Conservation (phyloP, 2,797 vertebrate genomes). For the Myotis daubentonii region DNA sequence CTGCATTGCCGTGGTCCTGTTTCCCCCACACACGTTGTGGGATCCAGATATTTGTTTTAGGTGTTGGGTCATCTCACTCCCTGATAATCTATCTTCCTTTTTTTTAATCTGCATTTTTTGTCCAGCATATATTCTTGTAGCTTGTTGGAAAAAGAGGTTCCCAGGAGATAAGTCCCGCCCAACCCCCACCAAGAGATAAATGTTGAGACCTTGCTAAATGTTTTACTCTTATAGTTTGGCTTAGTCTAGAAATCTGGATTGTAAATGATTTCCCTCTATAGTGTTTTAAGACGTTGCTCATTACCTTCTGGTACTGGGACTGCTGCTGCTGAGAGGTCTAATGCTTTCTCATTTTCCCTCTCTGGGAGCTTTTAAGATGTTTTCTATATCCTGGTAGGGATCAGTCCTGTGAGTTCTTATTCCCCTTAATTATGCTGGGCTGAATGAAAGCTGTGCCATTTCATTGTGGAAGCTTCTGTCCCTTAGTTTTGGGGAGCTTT, state of each 20-base stretch:
- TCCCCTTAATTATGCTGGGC: not conserved
- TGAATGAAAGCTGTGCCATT: not conserved
- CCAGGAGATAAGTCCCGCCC: not conserved
- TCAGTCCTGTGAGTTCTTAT: not conserved
- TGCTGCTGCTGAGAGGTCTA: not conserved
- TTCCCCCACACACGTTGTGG: not conserved
- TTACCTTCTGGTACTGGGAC: not conserved
- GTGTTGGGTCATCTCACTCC: too few species aligned
- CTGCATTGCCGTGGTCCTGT: not conserved
- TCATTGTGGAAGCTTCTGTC: not conserved
- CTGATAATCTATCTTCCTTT: not conserved
- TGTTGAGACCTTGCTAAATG: not conserved
- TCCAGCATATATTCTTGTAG: not conserved
- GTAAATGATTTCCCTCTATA: not conserved
- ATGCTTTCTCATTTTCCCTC: not conserved
- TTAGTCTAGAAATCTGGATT: not conserved
- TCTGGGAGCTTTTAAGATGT: not conserved
- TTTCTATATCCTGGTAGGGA: not conserved
- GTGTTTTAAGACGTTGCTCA: not conserved
- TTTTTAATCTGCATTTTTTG: not conserved
- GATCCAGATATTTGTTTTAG: not conserved
- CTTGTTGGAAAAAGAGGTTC: not conserved
- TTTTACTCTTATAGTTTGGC: not conserved
- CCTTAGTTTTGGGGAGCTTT: not conserved
- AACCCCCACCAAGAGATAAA: too few species aligned